Evolutionary conservation across 2,113 vertebrate genomes (phyloP).

Genomic region (Jacana jacana): DNA sequence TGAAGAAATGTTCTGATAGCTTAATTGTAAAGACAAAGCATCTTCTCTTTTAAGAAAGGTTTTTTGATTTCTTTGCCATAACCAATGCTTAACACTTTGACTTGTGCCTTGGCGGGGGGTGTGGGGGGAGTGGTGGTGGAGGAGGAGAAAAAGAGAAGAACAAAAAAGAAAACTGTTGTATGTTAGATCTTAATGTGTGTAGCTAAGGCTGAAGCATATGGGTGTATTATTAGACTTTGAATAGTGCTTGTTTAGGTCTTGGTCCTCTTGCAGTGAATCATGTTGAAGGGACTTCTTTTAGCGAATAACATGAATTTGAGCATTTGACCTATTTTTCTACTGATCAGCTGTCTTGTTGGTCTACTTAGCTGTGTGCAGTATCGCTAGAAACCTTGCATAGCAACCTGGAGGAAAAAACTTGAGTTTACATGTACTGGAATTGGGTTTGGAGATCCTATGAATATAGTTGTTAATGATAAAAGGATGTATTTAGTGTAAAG

Average conservation of each 20-base stretch:
- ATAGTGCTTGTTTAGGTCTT: neutral
- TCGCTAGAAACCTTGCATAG: neutral
- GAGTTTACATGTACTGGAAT: neutral
- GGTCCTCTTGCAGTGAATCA: neutral
- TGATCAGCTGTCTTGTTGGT: neutral
- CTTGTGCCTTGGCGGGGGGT: too few relatives aligned
- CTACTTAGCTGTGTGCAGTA: neutral
- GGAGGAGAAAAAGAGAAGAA: neutral
- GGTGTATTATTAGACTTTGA: neutral
- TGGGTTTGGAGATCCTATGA: neutral
- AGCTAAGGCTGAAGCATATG: neutral
- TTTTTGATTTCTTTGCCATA: neutral
- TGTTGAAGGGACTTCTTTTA: neutral
- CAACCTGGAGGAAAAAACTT: neutral
- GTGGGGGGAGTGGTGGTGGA: too few relatives aligned
- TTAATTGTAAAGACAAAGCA: neutral
- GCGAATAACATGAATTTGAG: neutral
- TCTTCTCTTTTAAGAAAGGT: neutral
- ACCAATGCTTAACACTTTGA: fast-evolving
- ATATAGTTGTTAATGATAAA: neutral
- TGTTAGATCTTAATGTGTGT: neutral
- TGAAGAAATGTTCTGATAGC: neutral
- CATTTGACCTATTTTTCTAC: neutral
- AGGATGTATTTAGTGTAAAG: neutral
- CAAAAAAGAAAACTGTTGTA: neutral